Percentiles rank a stretch among this genome's conserved stretches.
phyloP scores from a whole-genome alignment of 1,140 invertebrate genomes.

The Gonatopus flavifemur region DNA sequence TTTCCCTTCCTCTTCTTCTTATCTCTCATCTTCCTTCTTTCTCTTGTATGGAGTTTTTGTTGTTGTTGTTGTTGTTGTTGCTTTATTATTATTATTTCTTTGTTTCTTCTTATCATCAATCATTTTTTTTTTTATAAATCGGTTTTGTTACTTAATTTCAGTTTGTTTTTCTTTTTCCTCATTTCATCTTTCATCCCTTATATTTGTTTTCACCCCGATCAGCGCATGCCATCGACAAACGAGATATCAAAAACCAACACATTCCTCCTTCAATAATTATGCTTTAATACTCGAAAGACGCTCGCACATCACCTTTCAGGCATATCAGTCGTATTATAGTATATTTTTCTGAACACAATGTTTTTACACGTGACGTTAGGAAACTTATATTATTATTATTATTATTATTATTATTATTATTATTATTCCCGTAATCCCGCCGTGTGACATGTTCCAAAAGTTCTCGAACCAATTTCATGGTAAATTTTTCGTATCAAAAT shows the following conservation, averaged over 20 bases:
- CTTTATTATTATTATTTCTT: too few relatives aligned
- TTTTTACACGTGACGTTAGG: constrained; percentile 60
- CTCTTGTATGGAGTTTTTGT: constrained; percentile 50
- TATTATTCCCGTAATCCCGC: too few relatives aligned
- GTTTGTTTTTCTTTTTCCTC: constrained; percentile 23
- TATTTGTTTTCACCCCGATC: constrained; percentile 51
- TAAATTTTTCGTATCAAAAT: not conserved
- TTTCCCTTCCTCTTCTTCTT: too few relatives aligned
- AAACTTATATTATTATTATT: constrained; percentile 58
- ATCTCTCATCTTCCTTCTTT: constrained; percentile 50
- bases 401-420: too few relatives aligned
- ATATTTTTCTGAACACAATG: constrained; percentile 60
- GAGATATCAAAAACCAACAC: constrained; percentile 25
- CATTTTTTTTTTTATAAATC: constrained; percentile 52
- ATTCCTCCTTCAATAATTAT: constrained; percentile 26
- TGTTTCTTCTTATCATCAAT: too few relatives aligned
- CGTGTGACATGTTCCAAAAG: constrained; percentile 49
- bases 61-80: too few relatives aligned
- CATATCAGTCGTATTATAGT: constrained; percentile 59
- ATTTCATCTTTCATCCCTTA: constrained; percentile 46
- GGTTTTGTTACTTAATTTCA: constrained; percentile 45
- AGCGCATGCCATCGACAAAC: constrained; percentile 47
- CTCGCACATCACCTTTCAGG: constrained; percentile 47
- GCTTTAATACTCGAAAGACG: constrained; percentile 40
- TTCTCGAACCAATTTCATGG: constrained; percentile 5